Conservation (phyloP, 2,797 vertebrate genomes). For the Propithecus deckenii region DNA sequence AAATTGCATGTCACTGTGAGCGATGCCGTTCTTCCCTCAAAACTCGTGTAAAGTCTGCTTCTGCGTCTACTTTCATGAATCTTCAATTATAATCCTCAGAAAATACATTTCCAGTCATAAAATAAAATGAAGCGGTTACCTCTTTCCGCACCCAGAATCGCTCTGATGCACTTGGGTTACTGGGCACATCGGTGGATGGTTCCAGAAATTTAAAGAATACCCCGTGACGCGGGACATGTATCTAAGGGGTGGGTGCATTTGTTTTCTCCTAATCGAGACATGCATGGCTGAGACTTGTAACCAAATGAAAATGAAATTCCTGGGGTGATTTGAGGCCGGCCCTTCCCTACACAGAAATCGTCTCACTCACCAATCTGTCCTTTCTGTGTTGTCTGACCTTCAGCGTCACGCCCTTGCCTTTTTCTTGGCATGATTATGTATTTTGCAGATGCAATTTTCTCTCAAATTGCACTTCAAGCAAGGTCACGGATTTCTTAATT, state of each 20-base stretch:
- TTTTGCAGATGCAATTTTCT: background rate
- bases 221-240: background rate
- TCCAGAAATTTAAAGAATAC: background rate
- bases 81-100: no score
- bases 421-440: background rate
- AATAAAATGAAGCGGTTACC: rapidly evolving
- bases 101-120: background rate
- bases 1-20: background rate
- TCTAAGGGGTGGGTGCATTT: background rate
- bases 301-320: background rate
- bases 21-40: background rate
- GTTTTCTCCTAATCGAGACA: background rate
- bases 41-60: background rate
- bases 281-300: background rate
- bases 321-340: background rate
- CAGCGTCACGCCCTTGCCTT: background rate
- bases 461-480: background rate
- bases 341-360: background rate
- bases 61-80: background rate
- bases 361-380: rapidly evolving
- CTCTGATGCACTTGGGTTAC: background rate
- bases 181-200: rapidly evolving
- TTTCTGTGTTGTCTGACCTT: background rate
- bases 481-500: constrained; percentile 4
- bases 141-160: background rate